A percentile compares a stretch with the other conserved stretches of the same genome.
These are phyloP conservation scores for Noctua comes DNA, from an alignment of 2,888 invertebrate genomes.

Conservation along the genomic window DNA sequence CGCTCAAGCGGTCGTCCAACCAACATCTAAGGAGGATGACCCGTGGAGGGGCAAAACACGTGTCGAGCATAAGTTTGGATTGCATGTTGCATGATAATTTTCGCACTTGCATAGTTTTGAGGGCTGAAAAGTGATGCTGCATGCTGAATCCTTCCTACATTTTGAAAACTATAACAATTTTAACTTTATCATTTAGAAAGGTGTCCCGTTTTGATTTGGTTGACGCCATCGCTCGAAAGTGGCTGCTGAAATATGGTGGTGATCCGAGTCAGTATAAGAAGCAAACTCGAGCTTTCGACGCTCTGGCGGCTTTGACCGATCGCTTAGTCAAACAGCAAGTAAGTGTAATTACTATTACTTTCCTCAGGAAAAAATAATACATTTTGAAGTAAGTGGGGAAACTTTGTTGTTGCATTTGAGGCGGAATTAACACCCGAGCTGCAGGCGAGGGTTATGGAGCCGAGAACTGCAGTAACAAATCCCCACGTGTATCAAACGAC, in stretches of 20 bases:
- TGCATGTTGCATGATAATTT: not conserved
- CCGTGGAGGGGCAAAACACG: not conserved
- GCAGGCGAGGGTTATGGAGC: too few relatives aligned
- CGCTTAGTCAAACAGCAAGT: conserved; percentile 82
- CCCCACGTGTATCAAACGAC: too few relatives aligned
- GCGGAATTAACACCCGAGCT: too few relatives aligned
- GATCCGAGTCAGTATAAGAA: conserved; percentile 84
- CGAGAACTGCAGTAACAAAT: too few relatives aligned
- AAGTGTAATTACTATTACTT: conserved; percentile 47
- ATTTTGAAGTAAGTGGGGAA: too few relatives aligned
- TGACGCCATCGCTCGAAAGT: conserved; percentile 79
- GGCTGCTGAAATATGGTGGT: conserved; percentile 82
- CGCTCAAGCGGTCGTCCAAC: not conserved
- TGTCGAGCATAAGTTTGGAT: not conserved
- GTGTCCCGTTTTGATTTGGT: conserved; percentile 83
- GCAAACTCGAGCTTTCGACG: conserved; percentile 84
- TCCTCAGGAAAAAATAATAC: too few relatives aligned
- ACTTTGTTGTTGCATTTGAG: too few relatives aligned
- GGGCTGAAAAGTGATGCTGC: not conserved
- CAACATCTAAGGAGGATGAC: not conserved
- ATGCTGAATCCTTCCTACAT: not conserved
- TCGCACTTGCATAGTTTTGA: not conserved
- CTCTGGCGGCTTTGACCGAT: conserved; percentile 82
- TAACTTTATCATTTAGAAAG: conserved; percentile 65
- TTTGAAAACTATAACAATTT: not conserved